Evolutionary conservation across 1,140 invertebrate genomes (phyloP), one percentile per base, ranked within the genome.

Genomic region (Lordiphosa stackelbergi): DNA sequence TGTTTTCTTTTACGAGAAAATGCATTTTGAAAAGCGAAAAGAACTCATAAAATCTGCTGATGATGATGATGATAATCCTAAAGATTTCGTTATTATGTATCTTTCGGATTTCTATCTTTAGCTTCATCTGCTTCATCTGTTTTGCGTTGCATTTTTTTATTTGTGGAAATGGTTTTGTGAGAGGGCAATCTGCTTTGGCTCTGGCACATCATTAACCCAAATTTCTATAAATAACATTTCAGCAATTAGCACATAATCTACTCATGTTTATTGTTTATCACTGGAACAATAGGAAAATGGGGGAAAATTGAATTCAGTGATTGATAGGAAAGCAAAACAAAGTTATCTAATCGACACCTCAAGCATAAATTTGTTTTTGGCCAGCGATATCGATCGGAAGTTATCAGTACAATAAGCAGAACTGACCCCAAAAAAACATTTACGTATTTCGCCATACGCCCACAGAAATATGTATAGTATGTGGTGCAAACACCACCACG

Each of bases 161-260:
- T 60, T 61, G 64, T 13, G 43, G 31, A 31, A 13, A 48, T 69
- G 49, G 53, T 60, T 62, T 49, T 58, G 55, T 53, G 68, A 53
- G 46, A 48, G 57, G 61, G 74, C 73, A 46, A 78, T 78, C 74
- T 81, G 74, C 64, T 69, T 70, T 79, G 48, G 57, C 61, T 69
- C 66, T 54, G 13, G 52, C 66, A 71, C 77, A 51, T 81, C 77
- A 81, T 81, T 81, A 83, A 83, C 75, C 75, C 77, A 79, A 81
- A 81, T 81, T 72, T 61, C 75, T 81, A 74, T 66, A 65, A 81
- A 79, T 75, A 81, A 63, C 55, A 72, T 59, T 77, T 56, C 57
- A 59, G 69, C 75, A 65, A 81, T 70, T 62, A 63, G 49, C 12
- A 45, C 22, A 45, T 45, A 41, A 7, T 45, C 22, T 11, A 28